Evolutionary conservation across 2,797 vertebrate genomes (phyloP).

Genomic region (Siniperca obscura): DNA sequence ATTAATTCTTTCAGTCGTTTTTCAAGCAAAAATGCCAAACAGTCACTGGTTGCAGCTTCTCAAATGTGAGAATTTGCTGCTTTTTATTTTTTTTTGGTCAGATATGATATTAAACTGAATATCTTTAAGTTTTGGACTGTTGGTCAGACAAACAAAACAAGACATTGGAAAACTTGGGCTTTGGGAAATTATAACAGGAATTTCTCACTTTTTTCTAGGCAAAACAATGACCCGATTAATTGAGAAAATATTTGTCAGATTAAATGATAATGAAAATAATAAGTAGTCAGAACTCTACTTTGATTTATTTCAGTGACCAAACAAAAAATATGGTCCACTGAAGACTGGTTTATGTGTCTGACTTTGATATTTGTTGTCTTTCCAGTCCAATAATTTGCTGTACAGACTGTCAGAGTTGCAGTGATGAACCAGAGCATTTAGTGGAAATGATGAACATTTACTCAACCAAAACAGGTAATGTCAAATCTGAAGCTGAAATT

Average conservation of each 20-base stretch:
- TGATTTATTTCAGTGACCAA: not conserved
- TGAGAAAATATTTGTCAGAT: not conserved
- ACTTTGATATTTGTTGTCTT: conserved; percentile 56
- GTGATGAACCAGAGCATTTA: conserved; percentile 86
- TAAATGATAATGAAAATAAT: conserved; percentile 8
- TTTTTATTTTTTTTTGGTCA: not conserved
- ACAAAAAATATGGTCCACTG: not conserved
- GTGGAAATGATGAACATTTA: conserved; percentile 89
- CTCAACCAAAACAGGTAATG: conserved; percentile 90
- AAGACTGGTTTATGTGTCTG: conserved; percentile 14
- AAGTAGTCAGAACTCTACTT: not conserved
- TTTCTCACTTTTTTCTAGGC: not conserved
- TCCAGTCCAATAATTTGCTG: conserved; percentile 72
- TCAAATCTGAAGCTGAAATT: not conserved
- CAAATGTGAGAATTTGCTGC: not conserved
- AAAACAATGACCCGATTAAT: not conserved
- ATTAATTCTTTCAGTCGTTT: not conserved
- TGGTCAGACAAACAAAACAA: conserved; percentile 6
- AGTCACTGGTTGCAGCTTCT: not conserved
- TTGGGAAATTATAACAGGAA: not conserved
- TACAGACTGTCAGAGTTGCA: conserved; percentile 80
- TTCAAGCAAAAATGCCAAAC: not conserved
- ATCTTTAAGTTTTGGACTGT: not conserved
- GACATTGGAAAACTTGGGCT: not conserved
- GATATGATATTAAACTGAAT: not conserved